Conservation (phyloP, 2,888 invertebrate genomes). For the Nasonovia ribisnigri region DNA sequence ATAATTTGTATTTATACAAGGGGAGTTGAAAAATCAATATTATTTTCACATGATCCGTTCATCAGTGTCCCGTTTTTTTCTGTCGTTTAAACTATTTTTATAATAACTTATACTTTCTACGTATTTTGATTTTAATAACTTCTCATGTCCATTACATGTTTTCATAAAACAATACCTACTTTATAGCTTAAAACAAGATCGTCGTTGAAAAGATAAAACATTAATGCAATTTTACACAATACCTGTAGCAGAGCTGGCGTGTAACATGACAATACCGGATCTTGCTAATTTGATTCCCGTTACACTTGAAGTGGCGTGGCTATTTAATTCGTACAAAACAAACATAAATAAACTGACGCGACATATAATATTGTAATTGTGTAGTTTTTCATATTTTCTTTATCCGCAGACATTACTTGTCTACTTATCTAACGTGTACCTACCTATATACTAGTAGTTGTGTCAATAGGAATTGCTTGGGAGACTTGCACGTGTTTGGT, state of each 20-base stretch:
- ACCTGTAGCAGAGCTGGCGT: background rate
- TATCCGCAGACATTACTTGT: background rate
- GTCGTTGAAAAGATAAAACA: background rate
- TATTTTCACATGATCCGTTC: background rate
- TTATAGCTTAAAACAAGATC: background rate
- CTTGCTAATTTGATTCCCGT: background rate
- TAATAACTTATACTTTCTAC: background rate
- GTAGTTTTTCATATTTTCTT: background rate
- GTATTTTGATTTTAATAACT: background rate
- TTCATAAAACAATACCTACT: background rate
- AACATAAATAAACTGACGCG: background rate
- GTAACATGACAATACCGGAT: background rate
- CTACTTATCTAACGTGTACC: background rate
- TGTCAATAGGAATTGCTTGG: background rate
- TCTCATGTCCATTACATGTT: background rate
- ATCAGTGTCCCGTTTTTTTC: background rate
- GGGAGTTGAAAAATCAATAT: no score
- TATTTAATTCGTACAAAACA: background rate
- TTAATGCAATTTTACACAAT: background rate
- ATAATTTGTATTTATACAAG: no score
- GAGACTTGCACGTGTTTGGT: background rate
- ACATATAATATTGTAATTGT: background rate
- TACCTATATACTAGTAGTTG: background rate
- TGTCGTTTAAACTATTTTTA: background rate
- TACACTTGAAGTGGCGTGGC: background rate